Evolutionary conservation across 2,888 invertebrate species (phyloP).

Genomic region (Pachycephus smyrnensis): DNA sequence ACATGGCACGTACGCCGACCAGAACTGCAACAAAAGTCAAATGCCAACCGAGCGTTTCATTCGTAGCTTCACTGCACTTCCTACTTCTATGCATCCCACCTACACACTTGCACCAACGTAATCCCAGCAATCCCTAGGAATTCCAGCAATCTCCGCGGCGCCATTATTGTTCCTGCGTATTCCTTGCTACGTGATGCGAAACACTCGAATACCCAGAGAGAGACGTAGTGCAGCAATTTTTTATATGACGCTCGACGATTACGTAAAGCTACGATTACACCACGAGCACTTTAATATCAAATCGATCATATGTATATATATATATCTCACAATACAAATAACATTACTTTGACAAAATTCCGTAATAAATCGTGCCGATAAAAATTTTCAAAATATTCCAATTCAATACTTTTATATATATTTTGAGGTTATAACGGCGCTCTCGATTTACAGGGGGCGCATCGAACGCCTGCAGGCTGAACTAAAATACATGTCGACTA

Average conservation of each 20-base stretch:
- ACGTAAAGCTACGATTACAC: background rate
- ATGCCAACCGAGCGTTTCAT: background rate
- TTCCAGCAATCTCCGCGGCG: background rate
- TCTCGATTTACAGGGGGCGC: slow-evolving; percentile 3
- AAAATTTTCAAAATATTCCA: background rate
- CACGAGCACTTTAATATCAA: background rate
- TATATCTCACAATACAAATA: background rate
- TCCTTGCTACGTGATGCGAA: background rate
- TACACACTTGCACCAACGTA: background rate
- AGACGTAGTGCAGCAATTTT: background rate
- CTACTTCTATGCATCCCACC: background rate
- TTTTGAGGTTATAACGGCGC: background rate
- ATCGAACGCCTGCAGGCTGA: slow-evolving; percentile 19
- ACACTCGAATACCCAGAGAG: background rate
- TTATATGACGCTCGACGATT: background rate
- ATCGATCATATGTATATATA: background rate
- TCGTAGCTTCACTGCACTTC: background rate
- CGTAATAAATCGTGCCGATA: background rate
- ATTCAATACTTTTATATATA: background rate
- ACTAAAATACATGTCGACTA: slow-evolving; percentile 23
- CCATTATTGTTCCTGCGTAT: background rate
- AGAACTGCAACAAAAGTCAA: slow-evolving; percentile 67
- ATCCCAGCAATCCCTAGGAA: background rate
- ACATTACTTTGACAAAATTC: no score
- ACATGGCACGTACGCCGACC: slow-evolving; percentile 73